Evolutionary conservation across 1,140 invertebrate genomes (phyloP).

Genomic region (Andrena cerasifolii): DNA sequence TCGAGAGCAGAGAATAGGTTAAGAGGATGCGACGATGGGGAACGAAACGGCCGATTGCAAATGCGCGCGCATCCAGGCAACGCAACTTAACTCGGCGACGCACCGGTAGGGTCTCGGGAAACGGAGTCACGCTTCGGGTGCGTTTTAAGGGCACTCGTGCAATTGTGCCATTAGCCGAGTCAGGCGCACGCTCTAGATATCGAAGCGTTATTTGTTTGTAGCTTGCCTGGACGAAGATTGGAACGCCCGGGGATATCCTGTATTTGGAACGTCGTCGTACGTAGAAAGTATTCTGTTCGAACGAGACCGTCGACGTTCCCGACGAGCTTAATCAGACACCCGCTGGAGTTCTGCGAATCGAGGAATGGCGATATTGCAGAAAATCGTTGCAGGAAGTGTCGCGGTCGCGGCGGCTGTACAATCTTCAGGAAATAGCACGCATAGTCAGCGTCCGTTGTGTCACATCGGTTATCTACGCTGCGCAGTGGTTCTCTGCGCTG

Average conservation of each 20-base stretch:
- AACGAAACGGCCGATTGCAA: constrained; percentile 24
- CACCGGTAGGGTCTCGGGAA: constrained; percentile 21
- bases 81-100: constrained; percentile 3
- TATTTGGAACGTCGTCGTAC: too few species aligned
- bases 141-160: background rate
- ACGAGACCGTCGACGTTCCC: background rate
- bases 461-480: constrained; percentile 8
- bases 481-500: background rate
- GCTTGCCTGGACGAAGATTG: too few species aligned
- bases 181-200: too few species aligned
- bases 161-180: background rate
- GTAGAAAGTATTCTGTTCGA: too few species aligned
- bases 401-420: background rate
- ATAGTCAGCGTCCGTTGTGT: constrained; percentile 6
- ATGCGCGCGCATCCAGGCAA: background rate
- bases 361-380: constrained; percentile 5
- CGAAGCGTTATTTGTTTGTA: background rate
- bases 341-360: background rate
- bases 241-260: too few species aligned
- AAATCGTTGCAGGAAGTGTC: constrained; percentile 32
- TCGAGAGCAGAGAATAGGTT: constrained; percentile 29
- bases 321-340: background rate
- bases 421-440: constrained; percentile 41
- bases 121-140: background rate
- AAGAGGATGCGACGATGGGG: constrained; percentile 36